These are phyloP conservation scores for Drosophila prostipennis DNA, from an alignment of 2,888 invertebrate species.

Conservation along the genomic window DNA sequence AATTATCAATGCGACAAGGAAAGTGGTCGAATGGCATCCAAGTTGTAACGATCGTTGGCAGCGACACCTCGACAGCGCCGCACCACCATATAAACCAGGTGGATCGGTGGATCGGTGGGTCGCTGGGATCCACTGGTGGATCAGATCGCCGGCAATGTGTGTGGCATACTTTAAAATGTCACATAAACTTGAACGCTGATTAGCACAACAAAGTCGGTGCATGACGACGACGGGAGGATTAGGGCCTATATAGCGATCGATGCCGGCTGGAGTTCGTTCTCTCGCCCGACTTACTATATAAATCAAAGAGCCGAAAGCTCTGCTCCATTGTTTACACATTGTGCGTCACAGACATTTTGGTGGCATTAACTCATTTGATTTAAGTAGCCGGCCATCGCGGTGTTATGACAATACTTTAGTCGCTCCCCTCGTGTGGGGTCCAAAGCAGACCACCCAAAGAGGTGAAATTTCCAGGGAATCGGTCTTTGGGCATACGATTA, in stretches of 20 bases:
- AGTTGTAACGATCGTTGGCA: constrained; percentile 61
- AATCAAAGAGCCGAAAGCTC: constrained; percentile 67
- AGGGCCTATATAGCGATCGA: constrained; percentile 31
- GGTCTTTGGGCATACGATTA: neutral
- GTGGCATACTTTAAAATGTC: constrained; percentile 79
- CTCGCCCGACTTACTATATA: constrained; percentile 53
- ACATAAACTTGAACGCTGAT: constrained; percentile 80
- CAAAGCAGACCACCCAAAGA: constrained; percentile 33
- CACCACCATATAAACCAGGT: constrained; percentile 49
- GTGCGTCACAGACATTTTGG: constrained; percentile 67
- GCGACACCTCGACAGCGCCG: constrained; percentile 74
- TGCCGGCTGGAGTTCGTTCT: constrained; percentile 22
- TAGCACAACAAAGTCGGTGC: constrained; percentile 78
- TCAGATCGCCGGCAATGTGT: constrained; percentile 55
- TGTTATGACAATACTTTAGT: constrained; percentile 61
- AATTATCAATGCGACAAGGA: constrained; percentile 73
- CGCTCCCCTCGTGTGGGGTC: constrained; percentile 54
- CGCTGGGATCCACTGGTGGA: constrained; percentile 4
- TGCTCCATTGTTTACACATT: constrained; percentile 69
- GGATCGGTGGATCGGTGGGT: neutral
- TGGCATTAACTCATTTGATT: constrained; percentile 74
- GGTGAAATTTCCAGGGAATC: constrained; percentile 18
- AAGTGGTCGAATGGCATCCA: constrained; percentile 46
- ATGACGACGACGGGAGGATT: constrained; percentile 53
- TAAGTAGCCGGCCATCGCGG: constrained; percentile 56